Conservation (phyloP, 1,140 invertebrate species). For the Drosophila pachea region DNA sequence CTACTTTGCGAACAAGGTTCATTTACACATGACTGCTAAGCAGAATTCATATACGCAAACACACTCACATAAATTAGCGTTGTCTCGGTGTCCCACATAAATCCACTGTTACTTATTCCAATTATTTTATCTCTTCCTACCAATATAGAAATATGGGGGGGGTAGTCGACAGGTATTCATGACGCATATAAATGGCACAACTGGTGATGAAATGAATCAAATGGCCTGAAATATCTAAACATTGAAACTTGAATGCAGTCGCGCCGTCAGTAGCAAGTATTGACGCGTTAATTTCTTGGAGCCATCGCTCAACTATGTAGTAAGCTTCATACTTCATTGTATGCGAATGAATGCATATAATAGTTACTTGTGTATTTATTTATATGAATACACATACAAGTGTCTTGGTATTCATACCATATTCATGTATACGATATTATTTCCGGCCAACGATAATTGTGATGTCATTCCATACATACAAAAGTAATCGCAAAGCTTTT, state of each 20-base stretch:
- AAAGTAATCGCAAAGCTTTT: constrained; percentile 26
- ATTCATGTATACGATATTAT: constrained; percentile 23
- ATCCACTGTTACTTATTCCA: constrained; percentile 19
- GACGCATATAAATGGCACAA: constrained; percentile 12
- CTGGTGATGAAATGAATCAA: constrained; percentile 28
- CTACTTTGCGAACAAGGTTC: constrained; percentile 34
- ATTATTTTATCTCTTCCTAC: background rate
- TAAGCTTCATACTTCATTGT: background rate
- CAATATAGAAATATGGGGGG: background rate
- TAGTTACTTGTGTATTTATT: background rate
- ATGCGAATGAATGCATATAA: background rate
- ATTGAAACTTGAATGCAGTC: background rate
- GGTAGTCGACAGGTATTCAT: constrained; percentile 4
- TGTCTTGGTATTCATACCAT: background rate
- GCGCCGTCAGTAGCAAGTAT: constrained; percentile 8
- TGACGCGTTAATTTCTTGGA: background rate
- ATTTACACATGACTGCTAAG: constrained; percentile 42
- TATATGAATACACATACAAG: background rate
- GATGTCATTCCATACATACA: constrained; percentile 22
- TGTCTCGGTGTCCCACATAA: constrained; percentile 4
- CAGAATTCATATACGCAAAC: constrained; percentile 9
- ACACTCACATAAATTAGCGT: background rate
- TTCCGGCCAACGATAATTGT: constrained; percentile 35
- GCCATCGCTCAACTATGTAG: constrained; percentile 5
- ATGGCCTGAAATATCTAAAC: background rate